A percentile compares a stretch with the other conserved stretches of the same genome.
These are phyloP conservation scores for Caenorhabditis remanei DNA, from an alignment of 1,140 invertebrate genomes.

Conservation along the genomic window DNA sequence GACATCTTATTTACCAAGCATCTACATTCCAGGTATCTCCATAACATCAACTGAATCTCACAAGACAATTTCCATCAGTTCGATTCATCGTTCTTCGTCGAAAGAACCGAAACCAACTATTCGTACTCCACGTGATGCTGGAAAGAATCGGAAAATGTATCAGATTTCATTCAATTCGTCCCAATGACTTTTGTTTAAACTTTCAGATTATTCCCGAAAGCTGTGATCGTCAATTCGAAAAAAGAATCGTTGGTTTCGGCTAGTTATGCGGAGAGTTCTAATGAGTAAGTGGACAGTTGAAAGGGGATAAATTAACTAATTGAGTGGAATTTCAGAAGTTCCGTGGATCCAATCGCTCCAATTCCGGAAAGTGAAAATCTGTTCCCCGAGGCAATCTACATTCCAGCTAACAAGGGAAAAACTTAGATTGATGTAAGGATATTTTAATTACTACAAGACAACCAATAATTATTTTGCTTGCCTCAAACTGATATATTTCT, in stretches of 20 bases:
- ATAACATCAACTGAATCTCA: background rate
- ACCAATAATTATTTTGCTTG: too few species aligned
- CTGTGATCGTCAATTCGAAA: background rate
- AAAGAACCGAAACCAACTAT: background rate
- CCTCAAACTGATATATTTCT: too few species aligned
- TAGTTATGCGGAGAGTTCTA: background rate
- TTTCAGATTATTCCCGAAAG: conserved; percentile 18
- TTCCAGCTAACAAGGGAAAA: too few species aligned
- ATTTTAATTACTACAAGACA: too few species aligned
- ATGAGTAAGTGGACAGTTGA: background rate
- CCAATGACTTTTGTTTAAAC: background rate
- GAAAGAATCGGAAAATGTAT: background rate
- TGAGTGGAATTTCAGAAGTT: too few species aligned
- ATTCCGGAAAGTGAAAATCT: too few species aligned
- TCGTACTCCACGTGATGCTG: background rate
- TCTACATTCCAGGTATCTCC: background rate
- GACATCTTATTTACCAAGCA: too few species aligned
- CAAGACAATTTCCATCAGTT: background rate
- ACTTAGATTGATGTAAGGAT: too few species aligned
- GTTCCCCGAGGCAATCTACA: too few species aligned
- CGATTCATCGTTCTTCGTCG: background rate
- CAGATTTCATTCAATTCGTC: background rate
- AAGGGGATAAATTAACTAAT: background rate
- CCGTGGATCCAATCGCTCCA: too few species aligned
- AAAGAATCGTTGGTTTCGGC: too few species aligned